Base-by-base conservation (phyloP, 2,797 vertebrate genomes). In the Micrastur ruficollis region DNA sequence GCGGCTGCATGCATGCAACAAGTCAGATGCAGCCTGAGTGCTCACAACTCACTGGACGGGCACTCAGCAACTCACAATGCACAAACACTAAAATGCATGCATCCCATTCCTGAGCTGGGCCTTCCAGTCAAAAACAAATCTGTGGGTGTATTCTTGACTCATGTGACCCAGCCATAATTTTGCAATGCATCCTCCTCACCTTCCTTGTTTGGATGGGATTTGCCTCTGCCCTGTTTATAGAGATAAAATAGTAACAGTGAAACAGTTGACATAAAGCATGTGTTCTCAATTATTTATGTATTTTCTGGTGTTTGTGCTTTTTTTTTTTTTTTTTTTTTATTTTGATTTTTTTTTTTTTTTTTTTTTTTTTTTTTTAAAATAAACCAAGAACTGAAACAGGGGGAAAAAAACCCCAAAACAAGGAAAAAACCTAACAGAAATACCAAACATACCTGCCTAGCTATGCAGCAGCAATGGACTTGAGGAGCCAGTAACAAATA, bases 221-320 rank as follows among this genome's bases (percentile, higher is more conserved):
- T 95, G 67, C 59, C 74, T 94, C 63, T 87, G 44, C 67, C 49
- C 56, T 81, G 63, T 82, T 87, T 85, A 81, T 23, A 85, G 71
- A 91, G 63, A 91, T 91, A 85, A 93, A 96, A 93, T 91, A 87
- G 81, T 42, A 82, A 79, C 88, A 83, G 67, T 56, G 78, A 91
- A 96, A 63, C 10, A 81, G 75, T 87, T 94, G 71, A 86, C 62
- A 88, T 71, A 85, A 91, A 94, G 32, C 72, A 83, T 65, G 34
- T 86, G 81, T 72, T 95, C 61, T 74, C 27, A 83, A 95, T 95
- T 85, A 92, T 92, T 93, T 93, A 85, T 84, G 58, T 76, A 36
- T 66, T 94, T 85, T 93, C 42, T 72, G 29, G 7, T 50, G 27
- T n/a, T n/a, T n/a, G n/a, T n/a, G n/a, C n/a, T n/a, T n/a, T 25